Evolutionary conservation across 1,140 invertebrate genomes (phyloP), one percentile per base, ranked within the genome.

Genomic region (Zaprionus kolodkinae): DNA sequence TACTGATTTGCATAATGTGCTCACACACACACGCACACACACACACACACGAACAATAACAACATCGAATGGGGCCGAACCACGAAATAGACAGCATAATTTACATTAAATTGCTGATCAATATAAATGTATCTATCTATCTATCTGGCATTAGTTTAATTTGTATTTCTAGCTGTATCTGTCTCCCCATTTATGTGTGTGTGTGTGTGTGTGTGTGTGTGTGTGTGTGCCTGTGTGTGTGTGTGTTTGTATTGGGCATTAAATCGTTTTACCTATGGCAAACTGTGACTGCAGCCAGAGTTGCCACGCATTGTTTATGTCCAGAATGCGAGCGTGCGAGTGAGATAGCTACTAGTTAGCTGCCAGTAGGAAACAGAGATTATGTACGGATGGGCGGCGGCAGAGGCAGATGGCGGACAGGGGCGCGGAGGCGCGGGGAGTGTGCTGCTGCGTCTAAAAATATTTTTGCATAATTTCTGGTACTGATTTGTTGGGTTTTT

Each of bases 21-120:
- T 10, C 52, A 55, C 63, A 60, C 78, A 76, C 78, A 66, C 56
- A 60, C 59, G 36, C 56, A 40, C 52, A 50, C 45, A 30, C 38
- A 38, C 25, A 54, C 48, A 45, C 15, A n/a, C 25, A 60, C n/a
- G 54, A 54, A 72, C 55, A 72, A 60, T 17, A 55, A 56, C 64
- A 68, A 61, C 36, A 56, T 17, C 30, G 4, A 54, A 48, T 61
- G 55, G 57, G 59, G 61, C 33, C n/a, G 65, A 57, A 36, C 65
- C 55, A 77, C 60, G 60, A 54, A 79, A 88, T 77, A 88, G 77
- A 78, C 85, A 80, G 83, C 88, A 88, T 89, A 88, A 89, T 89
- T 89, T 88, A 89, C 85, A 88, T 88, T 89, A 89, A 88, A 88
- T 89, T 84, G 78, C 84, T 89, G 80, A 89, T 88, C 84, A 88